phyloP scores from a whole-genome alignment of 2,797 vertebrate genomes.

The Phalanger gymnotis region DNA sequence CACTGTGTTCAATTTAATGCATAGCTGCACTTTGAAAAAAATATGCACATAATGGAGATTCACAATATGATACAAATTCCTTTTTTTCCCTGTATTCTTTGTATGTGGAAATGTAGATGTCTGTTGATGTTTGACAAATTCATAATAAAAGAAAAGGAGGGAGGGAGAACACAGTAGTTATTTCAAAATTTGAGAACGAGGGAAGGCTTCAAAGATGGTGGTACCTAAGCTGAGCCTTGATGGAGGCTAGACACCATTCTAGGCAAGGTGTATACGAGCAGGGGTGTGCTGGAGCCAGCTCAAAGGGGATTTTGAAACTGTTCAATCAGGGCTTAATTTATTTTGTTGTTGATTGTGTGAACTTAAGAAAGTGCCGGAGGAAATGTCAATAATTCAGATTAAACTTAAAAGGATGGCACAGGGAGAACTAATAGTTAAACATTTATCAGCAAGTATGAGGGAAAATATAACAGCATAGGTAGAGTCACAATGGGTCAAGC shows the following conservation, averaged over 20 bases:
- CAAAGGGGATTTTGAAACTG: neutral
- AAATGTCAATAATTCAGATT: neutral
- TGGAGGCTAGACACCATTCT: neutral
- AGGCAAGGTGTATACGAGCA: neutral
- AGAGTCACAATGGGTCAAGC: neutral
- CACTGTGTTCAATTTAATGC: neutral
- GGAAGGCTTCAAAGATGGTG: neutral
- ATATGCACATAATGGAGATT: neutral
- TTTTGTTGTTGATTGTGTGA: neutral
- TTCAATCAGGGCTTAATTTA: neutral
- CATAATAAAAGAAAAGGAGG: neutral
- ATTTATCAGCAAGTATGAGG: neutral
- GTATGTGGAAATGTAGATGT: neutral
- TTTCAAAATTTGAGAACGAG: neutral
- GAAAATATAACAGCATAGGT: neutral
- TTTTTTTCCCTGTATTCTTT: neutral
- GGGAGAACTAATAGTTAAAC: neutral
- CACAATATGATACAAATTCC: neutral
- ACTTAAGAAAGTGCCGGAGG: neutral
- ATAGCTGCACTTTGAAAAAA: neutral
- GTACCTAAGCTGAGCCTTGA: neutral
- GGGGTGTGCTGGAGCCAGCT: neutral
- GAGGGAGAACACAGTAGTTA: too few relatives aligned
- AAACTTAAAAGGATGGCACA: neutral
- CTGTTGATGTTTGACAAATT: neutral